Base-by-base conservation (phyloP, 2,113 vertebrate species). In the Phylloscopus trochilus region DNA sequence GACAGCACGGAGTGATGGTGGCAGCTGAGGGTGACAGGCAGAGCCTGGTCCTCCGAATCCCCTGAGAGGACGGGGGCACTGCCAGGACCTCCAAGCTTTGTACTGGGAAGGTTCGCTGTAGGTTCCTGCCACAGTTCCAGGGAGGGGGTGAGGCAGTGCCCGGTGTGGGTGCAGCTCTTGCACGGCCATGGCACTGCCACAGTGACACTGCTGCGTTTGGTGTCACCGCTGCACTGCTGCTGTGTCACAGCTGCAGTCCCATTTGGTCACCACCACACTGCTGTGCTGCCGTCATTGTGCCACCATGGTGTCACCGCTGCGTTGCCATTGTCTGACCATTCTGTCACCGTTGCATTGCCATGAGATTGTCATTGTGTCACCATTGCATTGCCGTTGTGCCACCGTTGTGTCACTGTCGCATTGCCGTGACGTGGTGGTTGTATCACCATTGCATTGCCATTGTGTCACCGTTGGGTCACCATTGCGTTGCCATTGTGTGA, bases 401-500 rank as follows among this genome's bases (percentile, higher is more conserved):
- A n/a, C n/a, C n/a, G n/a, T n/a, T n/a, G n/a, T n/a, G n/a, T n/a
- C n/a, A n/a, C n/a, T n/a, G 6, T 28, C 27, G 8, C 49, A 51
- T 6, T 52, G 1, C 8, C 24, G 9, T 52, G 14, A 51, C 23
- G 26, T 27, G 27, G 52, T 30, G 16, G 14, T 11, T 30, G 28
- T 30, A 16, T 53, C 51, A 53, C 28, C 28, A 19, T 31, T 31
- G 2, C 28, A 19, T 8, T 31, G 30, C 49, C 0, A 0, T 22
- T 22, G 11, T 1, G 7, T 23, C 82, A 28, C 60, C 1, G 0
- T n/a, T 2, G 11, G 3, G 6, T 41, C 72, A 27, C 46, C 15
- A 1, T 1, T 2, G 39, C 8, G 2, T 12, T 33, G 31, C 49
- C 0, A 0, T 28, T 22, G 8, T 1, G 6, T 23, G 62, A 17